These are phyloP conservation scores for Mohoua ochrocephala DNA, from an alignment of 2,113 vertebrate genomes.

Conservation along the genomic window DNA sequence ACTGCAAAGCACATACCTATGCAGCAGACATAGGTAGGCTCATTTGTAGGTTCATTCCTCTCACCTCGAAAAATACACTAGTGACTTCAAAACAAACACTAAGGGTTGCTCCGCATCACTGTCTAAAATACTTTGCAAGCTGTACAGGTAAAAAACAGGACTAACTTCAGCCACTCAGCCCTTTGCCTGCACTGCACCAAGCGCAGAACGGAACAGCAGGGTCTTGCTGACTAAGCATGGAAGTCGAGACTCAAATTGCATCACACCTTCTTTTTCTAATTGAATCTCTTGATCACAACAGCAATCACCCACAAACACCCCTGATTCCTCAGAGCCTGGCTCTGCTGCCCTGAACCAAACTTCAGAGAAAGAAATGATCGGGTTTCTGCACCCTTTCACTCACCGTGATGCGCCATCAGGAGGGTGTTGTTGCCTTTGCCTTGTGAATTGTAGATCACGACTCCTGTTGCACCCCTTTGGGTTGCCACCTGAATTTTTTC, in stretches of 20 bases:
- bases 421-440: slow-evolving; percentile 63
- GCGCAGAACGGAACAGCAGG: accelerated
- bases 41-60: no score
- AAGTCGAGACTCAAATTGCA: neutral
- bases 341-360: neutral
- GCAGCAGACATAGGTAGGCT: neutral
- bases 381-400: slow-evolving; percentile 4
- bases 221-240: neutral
- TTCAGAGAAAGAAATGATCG: neutral
- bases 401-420: slow-evolving; percentile 76
- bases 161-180: neutral
- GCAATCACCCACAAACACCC: neutral
- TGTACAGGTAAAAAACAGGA: neutral
- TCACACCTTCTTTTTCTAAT: accelerated
- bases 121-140: neutral
- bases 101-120: neutral
- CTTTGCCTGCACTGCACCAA: neutral
- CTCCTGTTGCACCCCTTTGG: slow-evolving; percentile 71
- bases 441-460: slow-evolving; percentile 80
- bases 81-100: neutral
- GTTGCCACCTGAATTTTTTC: slow-evolving; percentile 80
- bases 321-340: neutral
- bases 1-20: neutral
- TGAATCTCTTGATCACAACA: neutral
- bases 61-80: neutral